Evolutionary conservation across 2,888 invertebrate genomes (phyloP).

Genomic region (Seira musarum): DNA sequence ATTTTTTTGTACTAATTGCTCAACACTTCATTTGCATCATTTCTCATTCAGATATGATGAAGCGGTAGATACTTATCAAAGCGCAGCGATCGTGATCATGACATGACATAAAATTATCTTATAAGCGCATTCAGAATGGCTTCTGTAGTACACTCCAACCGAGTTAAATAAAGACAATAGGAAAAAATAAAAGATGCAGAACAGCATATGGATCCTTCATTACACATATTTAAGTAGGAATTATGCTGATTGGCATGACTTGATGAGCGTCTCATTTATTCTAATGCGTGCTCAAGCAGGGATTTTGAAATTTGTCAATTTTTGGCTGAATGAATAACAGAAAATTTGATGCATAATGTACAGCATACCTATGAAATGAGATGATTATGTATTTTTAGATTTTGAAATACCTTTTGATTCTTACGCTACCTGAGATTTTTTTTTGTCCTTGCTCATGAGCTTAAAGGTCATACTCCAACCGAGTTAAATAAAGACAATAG

Average conservation of each 20-base stretch:
- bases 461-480: constrained; percentile 15
- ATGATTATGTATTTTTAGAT: constrained; percentile 27
- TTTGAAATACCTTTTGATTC: constrained; percentile 25
- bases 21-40: constrained; percentile 32
- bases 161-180: background rate
- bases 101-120: background rate
- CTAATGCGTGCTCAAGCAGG: background rate
- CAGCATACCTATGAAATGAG: no score
- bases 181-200: background rate
- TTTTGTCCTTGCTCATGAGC: constrained; percentile 26
- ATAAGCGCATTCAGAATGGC: background rate
- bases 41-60: constrained; percentile 1
- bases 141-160: background rate
- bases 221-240: background rate
- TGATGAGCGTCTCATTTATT: background rate
- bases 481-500: background rate
- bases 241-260: background rate
- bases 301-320: constrained; percentile 12
- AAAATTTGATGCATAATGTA: no score
- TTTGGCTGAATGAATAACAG: background rate
- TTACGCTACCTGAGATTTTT: constrained; percentile 10
- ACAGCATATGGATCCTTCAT: background rate
- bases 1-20: constrained; percentile 31
- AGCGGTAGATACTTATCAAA: background rate
- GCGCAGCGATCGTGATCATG: background rate